phyloP scores from a whole-genome alignment of 2,888 invertebrate species.

The Latrodectus elegans region DNA sequence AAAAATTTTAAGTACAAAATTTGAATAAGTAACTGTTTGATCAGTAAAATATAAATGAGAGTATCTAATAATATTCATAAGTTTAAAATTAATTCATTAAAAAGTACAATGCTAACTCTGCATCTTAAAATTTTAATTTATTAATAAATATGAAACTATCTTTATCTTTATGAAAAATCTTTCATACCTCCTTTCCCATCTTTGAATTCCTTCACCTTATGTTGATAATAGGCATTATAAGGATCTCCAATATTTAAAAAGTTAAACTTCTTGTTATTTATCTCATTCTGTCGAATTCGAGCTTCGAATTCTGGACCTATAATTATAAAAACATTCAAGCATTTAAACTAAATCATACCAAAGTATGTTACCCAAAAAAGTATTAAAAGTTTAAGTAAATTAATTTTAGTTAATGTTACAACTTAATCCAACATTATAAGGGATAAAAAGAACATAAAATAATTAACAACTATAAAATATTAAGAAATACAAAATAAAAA shows the following conservation, averaged over 20 bases:
- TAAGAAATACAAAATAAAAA: background rate
- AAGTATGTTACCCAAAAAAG: too few species aligned
- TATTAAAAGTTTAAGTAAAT: too few species aligned
- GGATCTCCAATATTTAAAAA: slow-evolving; percentile 97
- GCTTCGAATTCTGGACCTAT: slow-evolving; percentile 95
- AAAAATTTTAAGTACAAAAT: background rate
- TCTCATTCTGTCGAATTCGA: slow-evolving; percentile 96
- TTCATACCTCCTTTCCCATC: slow-evolving; percentile 84
- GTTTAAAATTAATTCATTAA: background rate
- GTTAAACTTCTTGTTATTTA: slow-evolving; percentile 98
- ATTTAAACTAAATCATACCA: too few species aligned
- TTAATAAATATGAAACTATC: background rate
- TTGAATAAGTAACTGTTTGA: background rate
- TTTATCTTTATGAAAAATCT: background rate
- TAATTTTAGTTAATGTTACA: too few species aligned
- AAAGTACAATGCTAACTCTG: background rate
- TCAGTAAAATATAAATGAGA: background rate
- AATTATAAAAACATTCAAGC: background rate
- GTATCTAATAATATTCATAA: background rate
- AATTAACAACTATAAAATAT: background rate
- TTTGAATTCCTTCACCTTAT: slow-evolving; percentile 96
- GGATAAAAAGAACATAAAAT: too few species aligned
- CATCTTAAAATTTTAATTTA: background rate
- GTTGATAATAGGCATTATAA: slow-evolving; percentile 98
- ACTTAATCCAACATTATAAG: too few species aligned